A percentile compares a stretch with the other conserved stretches of the same genome.
These are phyloP conservation scores for Mustela nigripes DNA, from an alignment of 2,113 vertebrate species.

Conservation along the genomic window DNA sequence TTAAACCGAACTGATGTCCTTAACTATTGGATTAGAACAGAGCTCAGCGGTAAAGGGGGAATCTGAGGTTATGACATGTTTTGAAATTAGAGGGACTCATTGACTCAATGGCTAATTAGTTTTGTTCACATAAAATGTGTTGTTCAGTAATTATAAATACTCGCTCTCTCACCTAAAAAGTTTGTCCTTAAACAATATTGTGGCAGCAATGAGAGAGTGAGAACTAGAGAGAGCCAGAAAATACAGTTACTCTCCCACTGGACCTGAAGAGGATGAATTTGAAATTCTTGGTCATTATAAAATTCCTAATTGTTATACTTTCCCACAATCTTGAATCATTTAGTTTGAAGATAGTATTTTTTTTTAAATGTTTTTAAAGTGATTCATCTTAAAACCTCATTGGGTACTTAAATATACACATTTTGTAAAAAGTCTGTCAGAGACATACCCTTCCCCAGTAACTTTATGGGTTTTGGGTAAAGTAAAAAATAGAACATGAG, in stretches of 20 bases:
- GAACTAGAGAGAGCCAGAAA: not conserved
- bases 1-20: not conserved
- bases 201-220: not conserved
- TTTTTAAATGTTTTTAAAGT: not conserved
- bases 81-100: not conserved
- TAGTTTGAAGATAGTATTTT: not conserved
- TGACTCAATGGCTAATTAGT: not conserved
- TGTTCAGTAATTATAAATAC: not conserved
- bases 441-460: not conserved
- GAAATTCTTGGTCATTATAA: slow-evolving; percentile 18
- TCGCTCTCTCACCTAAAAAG: not conserved
- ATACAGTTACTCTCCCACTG: not conserved
- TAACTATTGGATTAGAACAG: not conserved
- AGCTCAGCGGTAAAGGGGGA: not conserved
- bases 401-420: not conserved
- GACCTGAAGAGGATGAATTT: not conserved
- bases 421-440: not conserved
- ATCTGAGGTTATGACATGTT: not conserved
- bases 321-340: not conserved
- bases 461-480: not conserved
- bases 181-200: not conserved
- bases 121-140: not conserved
- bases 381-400: not conserved
- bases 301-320: slow-evolving; percentile 14
- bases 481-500: not conserved